Base-by-base conservation (phyloP, 1,140 invertebrate species). In the Ericerus pela region DNA sequence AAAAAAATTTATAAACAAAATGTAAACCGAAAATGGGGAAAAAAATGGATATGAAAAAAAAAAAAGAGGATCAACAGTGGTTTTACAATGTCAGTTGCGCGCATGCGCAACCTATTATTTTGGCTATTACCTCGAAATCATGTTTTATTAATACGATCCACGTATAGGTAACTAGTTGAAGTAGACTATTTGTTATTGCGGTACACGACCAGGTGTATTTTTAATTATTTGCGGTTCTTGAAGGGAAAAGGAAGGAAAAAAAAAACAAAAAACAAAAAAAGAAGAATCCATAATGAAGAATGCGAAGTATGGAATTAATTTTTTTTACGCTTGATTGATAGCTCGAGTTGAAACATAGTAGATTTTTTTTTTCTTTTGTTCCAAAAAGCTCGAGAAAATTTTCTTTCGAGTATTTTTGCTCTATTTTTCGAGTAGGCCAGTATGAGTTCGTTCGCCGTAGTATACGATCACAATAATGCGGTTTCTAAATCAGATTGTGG, bases 101-200 rank as follows among this genome's bases (percentile, higher is more conserved):
- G 41, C 41, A 47, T 47, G 41, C 41, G 41, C 41, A 24, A 24
- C 8, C 16, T 24, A 18, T 47, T 22, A 24, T 47, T 47, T 47
- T 47, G 16, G 10, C 26, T 47, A 22, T 47, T 47, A 47, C 41
- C 41, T 47, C 41, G 41, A 47, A 47, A 47, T 47, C 41, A 24
- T 47, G 20, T 47, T 10, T n/a, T 47, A 47, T 47, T 47, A 47
- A 47, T 47, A 22, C 16, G 20, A 47, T 47, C 26, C 26, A 47
- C 41, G n/a, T 38, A 18, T 3, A 38, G 20, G 20, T 2, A 47
- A 5, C 37, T 5, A 41, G 20, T 18, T n/a, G n/a, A 16, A 41
- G 6, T 41, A 6, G 41, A 47, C 41, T 47, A 24, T 18, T 47
- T 47, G 41, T 16, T 18, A 47, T 47, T 47, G 4, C 20, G 37